Conservation (phyloP, 2,888 invertebrate species). For the Drosophila mettleri region DNA sequence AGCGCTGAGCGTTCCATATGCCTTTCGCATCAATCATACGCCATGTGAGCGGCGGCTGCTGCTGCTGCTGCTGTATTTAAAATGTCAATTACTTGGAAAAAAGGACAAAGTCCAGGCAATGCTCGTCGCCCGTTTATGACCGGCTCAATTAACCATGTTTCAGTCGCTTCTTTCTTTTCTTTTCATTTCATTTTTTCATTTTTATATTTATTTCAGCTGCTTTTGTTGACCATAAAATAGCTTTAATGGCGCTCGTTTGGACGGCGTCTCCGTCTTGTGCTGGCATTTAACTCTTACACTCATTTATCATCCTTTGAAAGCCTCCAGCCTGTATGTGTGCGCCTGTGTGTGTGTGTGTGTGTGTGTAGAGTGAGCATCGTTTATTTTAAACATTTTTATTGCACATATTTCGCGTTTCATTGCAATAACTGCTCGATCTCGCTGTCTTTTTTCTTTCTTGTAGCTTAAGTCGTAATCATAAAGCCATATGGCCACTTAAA, state of each 20-base stretch:
- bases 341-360: slow-evolving; percentile 11
- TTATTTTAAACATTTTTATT: slow-evolving; percentile 73
- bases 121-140: slow-evolving; percentile 28
- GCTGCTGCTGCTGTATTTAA: slow-evolving; percentile 36
- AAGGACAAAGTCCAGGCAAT: slow-evolving; percentile 10
- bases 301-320: slow-evolving; percentile 74
- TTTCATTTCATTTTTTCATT: not conserved
- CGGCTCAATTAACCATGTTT: slow-evolving; percentile 58
- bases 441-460: not conserved
- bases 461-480: slow-evolving; percentile 60
- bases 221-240: slow-evolving; percentile 69
- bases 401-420: slow-evolving; percentile 68
- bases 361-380: slow-evolving; percentile 53
- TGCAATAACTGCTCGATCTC: slow-evolving; percentile 49
- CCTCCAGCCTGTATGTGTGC: slow-evolving; percentile 47
- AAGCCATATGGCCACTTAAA: slow-evolving; percentile 67
- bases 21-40: slow-evolving; percentile 66
- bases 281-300: slow-evolving; percentile 73
- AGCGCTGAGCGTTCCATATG: slow-evolving; percentile 31
- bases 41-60: slow-evolving; percentile 40
- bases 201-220: slow-evolving; percentile 39
- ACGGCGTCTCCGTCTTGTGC: slow-evolving; percentile 40
- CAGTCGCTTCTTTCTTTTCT: slow-evolving; percentile 10
- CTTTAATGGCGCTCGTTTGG: slow-evolving; percentile 74
- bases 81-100: slow-evolving; percentile 42